phyloP scores from a whole-genome alignment of 2,888 invertebrate species.

The Xestia rhomboidea region DNA sequence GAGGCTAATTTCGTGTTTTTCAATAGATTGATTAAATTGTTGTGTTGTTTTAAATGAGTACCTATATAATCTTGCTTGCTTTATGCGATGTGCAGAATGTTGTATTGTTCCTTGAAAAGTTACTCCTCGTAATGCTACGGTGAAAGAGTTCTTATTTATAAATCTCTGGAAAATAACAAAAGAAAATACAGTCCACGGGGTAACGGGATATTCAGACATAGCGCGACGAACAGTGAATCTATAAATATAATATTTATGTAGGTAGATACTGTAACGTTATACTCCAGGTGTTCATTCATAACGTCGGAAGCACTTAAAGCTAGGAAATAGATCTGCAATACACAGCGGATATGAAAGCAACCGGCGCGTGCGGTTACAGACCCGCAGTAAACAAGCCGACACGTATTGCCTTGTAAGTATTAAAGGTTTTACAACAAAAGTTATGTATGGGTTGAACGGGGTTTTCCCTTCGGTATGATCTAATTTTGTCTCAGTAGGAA shows the following conservation, averaged over 20 bases:
- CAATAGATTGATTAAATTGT: neutral
- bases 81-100: neutral
- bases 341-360: conserved; percentile 65
- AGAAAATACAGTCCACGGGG: neutral
- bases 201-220: neutral
- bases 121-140: neutral
- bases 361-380: conserved; percentile 63
- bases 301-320: conserved; percentile 59
- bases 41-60: neutral
- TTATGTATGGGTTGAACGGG: conserved; percentile 81
- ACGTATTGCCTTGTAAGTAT: conserved; percentile 79
- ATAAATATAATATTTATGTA: neutral
- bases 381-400: conserved; percentile 74
- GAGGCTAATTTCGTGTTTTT: neutral
- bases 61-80: neutral
- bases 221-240: neutral
- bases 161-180: neutral
- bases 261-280: conserved; percentile 24
- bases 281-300: conserved; percentile 52
- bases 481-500: conserved; percentile 88
- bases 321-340: conserved; percentile 62
- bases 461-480: conserved; percentile 86
- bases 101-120: neutral
- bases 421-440: conserved; percentile 85
- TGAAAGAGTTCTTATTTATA: neutral